These are phyloP conservation scores for Leucoptera coffeella DNA, from an alignment of 2,888 invertebrate genomes.

Conservation along the genomic window DNA sequence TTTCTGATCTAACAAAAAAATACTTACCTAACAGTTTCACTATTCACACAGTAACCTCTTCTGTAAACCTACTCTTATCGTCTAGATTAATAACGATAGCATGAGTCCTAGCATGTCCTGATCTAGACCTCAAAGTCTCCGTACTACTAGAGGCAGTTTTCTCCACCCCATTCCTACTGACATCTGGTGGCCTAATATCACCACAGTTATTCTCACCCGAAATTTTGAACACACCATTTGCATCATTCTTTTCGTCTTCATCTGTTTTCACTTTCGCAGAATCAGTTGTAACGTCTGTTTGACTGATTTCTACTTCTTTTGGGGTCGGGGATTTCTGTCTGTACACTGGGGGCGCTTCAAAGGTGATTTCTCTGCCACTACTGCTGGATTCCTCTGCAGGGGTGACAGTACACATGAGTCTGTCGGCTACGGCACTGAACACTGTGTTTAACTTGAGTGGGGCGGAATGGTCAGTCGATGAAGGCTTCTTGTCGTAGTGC, in stretches of 20 bases:
- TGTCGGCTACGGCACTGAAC: constrained; percentile 45
- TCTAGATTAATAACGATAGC: constrained; percentile 76
- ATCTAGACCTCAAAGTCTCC: constrained; percentile 32
- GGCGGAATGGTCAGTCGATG: constrained; percentile 38
- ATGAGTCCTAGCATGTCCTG: constrained; percentile 66
- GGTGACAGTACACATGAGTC: constrained; percentile 45
- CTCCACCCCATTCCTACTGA: constrained; percentile 19
- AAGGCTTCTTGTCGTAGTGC: constrained; percentile 45
- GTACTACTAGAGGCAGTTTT: constrained; percentile 25
- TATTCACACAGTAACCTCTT: constrained; percentile 75
- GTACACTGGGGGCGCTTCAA: constrained; percentile 39
- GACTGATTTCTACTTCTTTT: constrained; percentile 33
- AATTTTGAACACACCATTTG: constrained; percentile 40
- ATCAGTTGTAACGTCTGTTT: constrained; percentile 35
- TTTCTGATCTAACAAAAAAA: too few relatives aligned
- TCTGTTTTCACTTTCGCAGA: constrained; percentile 26
- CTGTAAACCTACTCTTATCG: constrained; percentile 74
- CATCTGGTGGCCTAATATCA: constrained; percentile 34
- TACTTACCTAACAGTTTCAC: too few relatives aligned
- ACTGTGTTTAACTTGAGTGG: constrained; percentile 46
- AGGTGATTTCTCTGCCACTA: constrained; percentile 38
- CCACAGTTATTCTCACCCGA: constrained; percentile 40
- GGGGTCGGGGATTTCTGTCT: constrained; percentile 46
- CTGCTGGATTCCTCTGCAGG: constrained; percentile 45
- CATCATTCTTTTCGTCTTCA: constrained; percentile 24